These are phyloP conservation scores for Pteromalus puparum DNA, from an alignment of 1,140 invertebrate genomes.

Conservation along the genomic window DNA sequence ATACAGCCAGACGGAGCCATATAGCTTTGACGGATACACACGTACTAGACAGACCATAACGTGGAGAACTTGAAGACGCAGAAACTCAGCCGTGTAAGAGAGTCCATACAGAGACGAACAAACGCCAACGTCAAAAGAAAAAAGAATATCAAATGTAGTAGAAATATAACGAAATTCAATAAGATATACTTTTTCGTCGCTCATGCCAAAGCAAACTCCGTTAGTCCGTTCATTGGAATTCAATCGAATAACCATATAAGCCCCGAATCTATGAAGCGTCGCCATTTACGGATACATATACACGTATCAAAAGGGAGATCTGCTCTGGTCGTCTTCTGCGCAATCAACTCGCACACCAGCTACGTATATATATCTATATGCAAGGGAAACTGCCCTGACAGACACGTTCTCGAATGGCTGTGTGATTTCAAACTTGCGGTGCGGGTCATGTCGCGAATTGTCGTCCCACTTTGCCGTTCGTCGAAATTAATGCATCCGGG, in stretches of 20 bases:
- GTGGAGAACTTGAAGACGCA: conserved; percentile 28
- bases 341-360: neutral
- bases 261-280: neutral
- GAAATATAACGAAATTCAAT: too few relatives aligned
- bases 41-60: neutral
- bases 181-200: too few relatives aligned
- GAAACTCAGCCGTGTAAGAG: neutral
- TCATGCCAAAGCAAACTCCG: neutral
- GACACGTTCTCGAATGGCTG: neutral
- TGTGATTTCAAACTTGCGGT: neutral
- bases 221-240: neutral
- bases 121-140: neutral
- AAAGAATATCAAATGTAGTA: neutral
- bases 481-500: neutral
- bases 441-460: neutral
- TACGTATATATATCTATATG: neutral
- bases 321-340: neutral
- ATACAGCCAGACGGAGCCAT: neutral
- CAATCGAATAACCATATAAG: neutral
- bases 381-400: neutral
- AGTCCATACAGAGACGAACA: neutral
- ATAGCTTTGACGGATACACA: neutral
- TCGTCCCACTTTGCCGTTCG: neutral
- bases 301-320: neutral
- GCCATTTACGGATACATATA: neutral